These are phyloP conservation scores for Rhabdophis nuchalis DNA, from an alignment of 2,797 vertebrate species.

Conservation along the genomic window DNA sequence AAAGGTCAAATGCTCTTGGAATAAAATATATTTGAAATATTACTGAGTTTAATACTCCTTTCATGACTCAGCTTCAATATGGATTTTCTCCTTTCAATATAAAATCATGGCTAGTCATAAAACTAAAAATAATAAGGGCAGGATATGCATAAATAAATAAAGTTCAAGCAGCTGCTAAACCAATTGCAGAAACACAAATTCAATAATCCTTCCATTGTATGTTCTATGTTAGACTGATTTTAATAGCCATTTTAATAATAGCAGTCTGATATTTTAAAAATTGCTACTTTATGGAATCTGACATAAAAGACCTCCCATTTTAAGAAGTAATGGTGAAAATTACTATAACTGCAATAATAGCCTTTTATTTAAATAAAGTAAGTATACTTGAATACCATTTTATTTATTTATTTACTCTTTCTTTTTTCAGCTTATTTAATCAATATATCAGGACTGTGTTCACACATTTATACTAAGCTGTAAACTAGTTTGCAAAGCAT, in stretches of 20 bases:
- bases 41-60: background rate
- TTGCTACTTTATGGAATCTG: background rate
- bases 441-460: background rate
- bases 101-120: background rate
- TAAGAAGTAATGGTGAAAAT: background rate
- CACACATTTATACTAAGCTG: background rate
- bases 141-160: background rate
- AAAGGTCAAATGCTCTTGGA: background rate
- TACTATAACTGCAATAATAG: background rate
- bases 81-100: accelerated
- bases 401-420: background rate
- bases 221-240: background rate
- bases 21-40: background rate
- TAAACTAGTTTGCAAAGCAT: background rate
- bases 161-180: background rate
- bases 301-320: background rate
- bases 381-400: background rate
- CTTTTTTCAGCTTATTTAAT: background rate
- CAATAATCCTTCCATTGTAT: background rate
- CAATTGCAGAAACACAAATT: background rate
- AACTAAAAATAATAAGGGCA: background rate
- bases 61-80: background rate
- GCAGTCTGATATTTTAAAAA: background rate
- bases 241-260: background rate
- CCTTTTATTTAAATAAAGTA: background rate